Evolutionary conservation across 2,888 invertebrate species (phyloP).

Genomic region (Colostygia pectinataria): DNA sequence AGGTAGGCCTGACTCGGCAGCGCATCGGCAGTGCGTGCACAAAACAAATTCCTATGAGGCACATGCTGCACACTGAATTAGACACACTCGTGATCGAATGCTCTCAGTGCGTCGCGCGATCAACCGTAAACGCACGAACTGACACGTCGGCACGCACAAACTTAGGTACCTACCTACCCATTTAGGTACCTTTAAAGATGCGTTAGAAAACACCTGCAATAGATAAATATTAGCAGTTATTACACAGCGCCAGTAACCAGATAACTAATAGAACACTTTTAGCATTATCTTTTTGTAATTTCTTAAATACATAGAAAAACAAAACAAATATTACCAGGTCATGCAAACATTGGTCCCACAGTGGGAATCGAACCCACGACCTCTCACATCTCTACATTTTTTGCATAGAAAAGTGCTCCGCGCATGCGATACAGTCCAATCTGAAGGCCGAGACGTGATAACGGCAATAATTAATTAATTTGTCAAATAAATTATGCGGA

Average conservation of each 20-base stretch:
- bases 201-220: constrained; percentile 4
- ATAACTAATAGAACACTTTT: no score
- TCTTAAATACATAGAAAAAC: no score
- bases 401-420: no score
- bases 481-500: constrained; percentile 33
- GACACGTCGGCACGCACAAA: constrained; percentile 9
- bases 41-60: constrained; percentile 77
- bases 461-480: constrained; percentile 37
- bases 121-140: constrained; percentile 58
- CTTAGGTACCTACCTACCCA: no score
- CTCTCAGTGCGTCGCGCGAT: constrained; percentile 50
- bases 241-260: no score
- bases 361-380: no score
- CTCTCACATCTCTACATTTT: no score
- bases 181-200: constrained; percentile 11
- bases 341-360: no score
- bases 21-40: constrained; percentile 59
- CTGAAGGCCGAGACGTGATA: constrained; percentile 34
- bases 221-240: no score
- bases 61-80: constrained; percentile 75
- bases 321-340: no score
- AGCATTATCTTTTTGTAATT: no score
- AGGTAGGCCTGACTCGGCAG: constrained; percentile 35
- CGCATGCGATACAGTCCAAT: constrained; percentile 5
- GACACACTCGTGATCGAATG: constrained; percentile 74